phyloP scores from a whole-genome alignment of 2,888 invertebrate genomes.

The Eugnorisma glareosa region DNA sequence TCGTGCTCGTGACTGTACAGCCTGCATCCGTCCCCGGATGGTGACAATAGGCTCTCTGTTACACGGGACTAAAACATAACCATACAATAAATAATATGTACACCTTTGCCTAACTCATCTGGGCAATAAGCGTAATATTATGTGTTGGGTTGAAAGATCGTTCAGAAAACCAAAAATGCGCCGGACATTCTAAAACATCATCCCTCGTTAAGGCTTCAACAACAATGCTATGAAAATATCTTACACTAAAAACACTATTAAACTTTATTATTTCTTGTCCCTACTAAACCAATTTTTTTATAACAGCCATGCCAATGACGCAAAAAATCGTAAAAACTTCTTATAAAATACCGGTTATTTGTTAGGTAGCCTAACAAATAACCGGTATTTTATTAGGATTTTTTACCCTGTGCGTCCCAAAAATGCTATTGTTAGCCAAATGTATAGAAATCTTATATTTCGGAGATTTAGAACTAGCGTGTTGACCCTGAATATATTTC shows the following conservation, averaged over 20 bases:
- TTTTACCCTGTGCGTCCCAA: slow-evolving; percentile 17
- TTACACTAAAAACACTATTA: background rate
- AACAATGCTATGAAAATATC: background rate
- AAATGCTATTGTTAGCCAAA: slow-evolving; percentile 45
- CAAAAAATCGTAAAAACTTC: too few relatives aligned
- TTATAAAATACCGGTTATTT: too few relatives aligned
- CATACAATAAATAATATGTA: too few relatives aligned
- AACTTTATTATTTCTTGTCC: slow-evolving; percentile 13
- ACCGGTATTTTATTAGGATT: slow-evolving; percentile 12
- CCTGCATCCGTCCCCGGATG: background rate
- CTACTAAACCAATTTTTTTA: slow-evolving; percentile 12
- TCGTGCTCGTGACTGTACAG: too few relatives aligned
- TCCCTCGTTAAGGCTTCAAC: background rate
- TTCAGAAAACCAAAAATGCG: background rate
- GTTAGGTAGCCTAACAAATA: slow-evolving; percentile 7
- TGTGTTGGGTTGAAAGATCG: background rate
- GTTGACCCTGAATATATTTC: slow-evolving; percentile 59
- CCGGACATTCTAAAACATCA: background rate
- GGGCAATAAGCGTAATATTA: background rate
- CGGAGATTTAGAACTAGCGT: slow-evolving; percentile 46
- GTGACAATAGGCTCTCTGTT: background rate
- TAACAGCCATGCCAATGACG: background rate
- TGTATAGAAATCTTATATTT: slow-evolving; percentile 45
- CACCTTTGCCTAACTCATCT: too few relatives aligned
- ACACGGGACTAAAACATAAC: background rate